phyloP scores from a whole-genome alignment of 53 echinoderm and acorn worm species.

The Patiria pectinifera region DNA sequence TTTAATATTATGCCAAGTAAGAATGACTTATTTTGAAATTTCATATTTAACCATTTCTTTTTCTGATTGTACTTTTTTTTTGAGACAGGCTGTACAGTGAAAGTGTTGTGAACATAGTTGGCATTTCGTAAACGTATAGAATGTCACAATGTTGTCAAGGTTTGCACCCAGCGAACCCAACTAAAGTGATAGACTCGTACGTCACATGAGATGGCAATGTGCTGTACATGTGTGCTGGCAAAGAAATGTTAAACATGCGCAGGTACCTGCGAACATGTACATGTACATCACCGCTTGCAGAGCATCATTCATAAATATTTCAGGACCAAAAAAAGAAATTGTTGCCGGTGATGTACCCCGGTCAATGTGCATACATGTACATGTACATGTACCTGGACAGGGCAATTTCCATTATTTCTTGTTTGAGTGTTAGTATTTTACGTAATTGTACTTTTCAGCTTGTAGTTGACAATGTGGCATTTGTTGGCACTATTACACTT shows the following conservation, averaged over 20 bases:
- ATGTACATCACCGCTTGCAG: not conserved
- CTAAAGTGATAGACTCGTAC: not conserved
- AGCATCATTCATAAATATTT: not conserved
- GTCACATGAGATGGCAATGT: not conserved
- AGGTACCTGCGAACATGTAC: not conserved
- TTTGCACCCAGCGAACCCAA: not conserved
- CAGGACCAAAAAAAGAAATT: not conserved
- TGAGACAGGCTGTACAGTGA: not conserved
- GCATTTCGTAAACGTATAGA: not conserved
- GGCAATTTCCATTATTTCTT: too few relatives aligned
- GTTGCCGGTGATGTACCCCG: not conserved
- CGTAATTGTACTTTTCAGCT: too few relatives aligned
- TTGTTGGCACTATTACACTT: too few relatives aligned
- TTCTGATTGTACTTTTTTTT: too few relatives aligned
- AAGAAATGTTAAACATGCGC: not conserved
- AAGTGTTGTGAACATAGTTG: not conserved
- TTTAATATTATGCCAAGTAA: too few relatives aligned
- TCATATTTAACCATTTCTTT: too few relatives aligned
- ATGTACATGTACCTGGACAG: not conserved
- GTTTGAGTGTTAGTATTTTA: too few relatives aligned
- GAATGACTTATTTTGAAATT: too few relatives aligned
- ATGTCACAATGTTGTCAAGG: slow-evolving; percentile 7
- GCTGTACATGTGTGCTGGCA: not conserved
- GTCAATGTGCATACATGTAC: not conserved
- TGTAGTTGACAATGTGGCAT: too few relatives aligned